phyloP scores from a whole-genome alignment of 2,888 invertebrate genomes.

The Noctua fimbriata region DNA sequence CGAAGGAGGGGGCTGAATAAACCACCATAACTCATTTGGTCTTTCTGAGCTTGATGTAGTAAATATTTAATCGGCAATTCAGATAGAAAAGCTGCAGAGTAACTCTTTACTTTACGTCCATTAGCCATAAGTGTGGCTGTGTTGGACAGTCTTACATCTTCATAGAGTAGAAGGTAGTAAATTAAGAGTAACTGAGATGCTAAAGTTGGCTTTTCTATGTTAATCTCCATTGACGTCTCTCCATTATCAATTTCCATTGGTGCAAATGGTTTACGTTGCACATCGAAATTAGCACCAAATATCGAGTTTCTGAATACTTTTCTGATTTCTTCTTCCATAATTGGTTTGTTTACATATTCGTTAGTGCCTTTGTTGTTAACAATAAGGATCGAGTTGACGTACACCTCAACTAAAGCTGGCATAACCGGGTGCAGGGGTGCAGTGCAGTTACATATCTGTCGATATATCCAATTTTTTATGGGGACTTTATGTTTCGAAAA shows the following conservation, averaged over 20 bases:
- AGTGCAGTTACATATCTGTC: conserved; percentile 96
- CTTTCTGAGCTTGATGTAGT: conserved; percentile 97
- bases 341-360: conserved; percentile 97
- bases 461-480: conserved; percentile 99
- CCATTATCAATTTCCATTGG: conserved; percentile 90
- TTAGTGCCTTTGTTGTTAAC: conserved; percentile 91
- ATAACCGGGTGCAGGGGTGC: conserved; percentile 98
- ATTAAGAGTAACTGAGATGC: conserved; percentile 97
- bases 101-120: conserved; percentile 94
- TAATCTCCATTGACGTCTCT: conserved; percentile 87
- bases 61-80: conserved; percentile 98
- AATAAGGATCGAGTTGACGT: conserved; percentile 97
- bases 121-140: conserved; percentile 92
- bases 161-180: conserved; percentile 97
- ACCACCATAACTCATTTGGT: conserved; percentile 97
- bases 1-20: conserved; percentile 97
- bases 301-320: conserved; percentile 95
- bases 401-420: conserved; percentile 98
- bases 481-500: conserved; percentile 99
- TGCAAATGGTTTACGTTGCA: conserved; percentile 87
- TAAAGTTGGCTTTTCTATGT: conserved; percentile 92
- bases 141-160: conserved; percentile 95
- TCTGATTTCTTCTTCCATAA: conserved; percentile 97
- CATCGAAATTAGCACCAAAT: conserved; percentile 93
- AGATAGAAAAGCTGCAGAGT: conserved; percentile 96